Conservation (phyloP, 2,113 vertebrate genomes). For the Danionella cerebrum region DNA sequence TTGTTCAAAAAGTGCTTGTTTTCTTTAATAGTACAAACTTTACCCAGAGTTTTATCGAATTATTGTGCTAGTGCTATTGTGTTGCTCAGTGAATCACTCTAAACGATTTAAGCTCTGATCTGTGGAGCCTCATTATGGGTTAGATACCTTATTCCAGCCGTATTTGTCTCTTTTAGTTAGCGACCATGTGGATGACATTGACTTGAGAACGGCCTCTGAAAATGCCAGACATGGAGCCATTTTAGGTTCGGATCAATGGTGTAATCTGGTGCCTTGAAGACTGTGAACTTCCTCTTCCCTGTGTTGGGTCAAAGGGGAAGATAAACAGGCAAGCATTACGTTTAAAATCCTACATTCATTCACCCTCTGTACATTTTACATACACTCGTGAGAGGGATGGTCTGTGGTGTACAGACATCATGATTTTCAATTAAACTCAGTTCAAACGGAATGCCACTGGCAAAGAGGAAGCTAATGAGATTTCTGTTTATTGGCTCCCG, state of each 20-base stretch:
- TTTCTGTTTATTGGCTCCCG: background rate
- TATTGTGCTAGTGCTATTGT: constrained; percentile 5
- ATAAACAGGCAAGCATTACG: constrained; percentile 16
- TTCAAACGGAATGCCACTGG: constrained; percentile 22
- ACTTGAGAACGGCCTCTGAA: constrained; percentile 18
- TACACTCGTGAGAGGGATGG: background rate
- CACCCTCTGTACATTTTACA: background rate
- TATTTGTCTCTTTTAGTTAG: constrained; percentile 30
- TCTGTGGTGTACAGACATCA: background rate
- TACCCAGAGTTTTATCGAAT: background rate
- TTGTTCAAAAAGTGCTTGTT: too few relatives aligned
- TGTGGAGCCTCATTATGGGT: constrained; percentile 30
- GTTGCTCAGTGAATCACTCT: constrained; percentile 34
- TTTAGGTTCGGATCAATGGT: constrained; percentile 29
- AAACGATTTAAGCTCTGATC: constrained; percentile 31
- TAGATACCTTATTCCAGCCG: background rate
- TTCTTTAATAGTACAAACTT: background rate
- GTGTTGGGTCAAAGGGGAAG: background rate
- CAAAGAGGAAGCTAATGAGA: background rate
- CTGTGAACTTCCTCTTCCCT: constrained; percentile 28
- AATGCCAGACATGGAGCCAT: constrained; percentile 39
- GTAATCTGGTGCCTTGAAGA: constrained; percentile 26
- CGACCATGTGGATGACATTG: constrained; percentile 3
- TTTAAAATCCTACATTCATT: constrained; percentile 7
- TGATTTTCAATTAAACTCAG: constrained; percentile 25